Conservation (phyloP, 2,888 invertebrate species). For the Tetheella fluctuosa region DNA sequence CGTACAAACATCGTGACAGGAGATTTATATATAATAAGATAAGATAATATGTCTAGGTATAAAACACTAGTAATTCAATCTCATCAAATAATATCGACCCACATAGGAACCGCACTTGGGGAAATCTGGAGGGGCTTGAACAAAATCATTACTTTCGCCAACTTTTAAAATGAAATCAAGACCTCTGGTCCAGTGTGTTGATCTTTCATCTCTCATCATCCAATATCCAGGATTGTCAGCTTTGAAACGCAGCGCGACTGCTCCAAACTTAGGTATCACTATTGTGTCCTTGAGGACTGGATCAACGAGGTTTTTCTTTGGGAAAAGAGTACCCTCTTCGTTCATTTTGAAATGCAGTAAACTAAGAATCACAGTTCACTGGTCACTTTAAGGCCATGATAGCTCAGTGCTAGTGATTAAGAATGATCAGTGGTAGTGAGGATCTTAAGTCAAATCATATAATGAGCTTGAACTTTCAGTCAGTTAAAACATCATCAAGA, state of each 20-base stretch:
- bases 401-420: too few relatives aligned
- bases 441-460: too few relatives aligned
- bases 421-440: too few relatives aligned
- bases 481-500: too few relatives aligned
- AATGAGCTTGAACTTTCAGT: too few relatives aligned
- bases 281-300: conserved; percentile 90
- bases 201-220: conserved; percentile 91
- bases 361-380: too few relatives aligned
- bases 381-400: too few relatives aligned
- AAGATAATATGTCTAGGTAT: too few relatives aligned
- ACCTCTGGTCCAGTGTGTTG: conserved; percentile 89
- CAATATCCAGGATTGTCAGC: conserved; percentile 92
- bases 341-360: conserved; percentile 86
- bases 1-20: too few relatives aligned
- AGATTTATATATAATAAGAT: too few relatives aligned
- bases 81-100: background rate
- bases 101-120: background rate
- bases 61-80: background rate
- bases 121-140: conserved; percentile 81
- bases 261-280: conserved; percentile 88
- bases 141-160: conserved; percentile 86
- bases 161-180: conserved; percentile 90
- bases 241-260: conserved; percentile 87
- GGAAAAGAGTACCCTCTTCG: conserved; percentile 79
- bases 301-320: conserved; percentile 81